Conservation (phyloP, 2,797 vertebrate species). For the Leuciscus waleckii region DNA sequence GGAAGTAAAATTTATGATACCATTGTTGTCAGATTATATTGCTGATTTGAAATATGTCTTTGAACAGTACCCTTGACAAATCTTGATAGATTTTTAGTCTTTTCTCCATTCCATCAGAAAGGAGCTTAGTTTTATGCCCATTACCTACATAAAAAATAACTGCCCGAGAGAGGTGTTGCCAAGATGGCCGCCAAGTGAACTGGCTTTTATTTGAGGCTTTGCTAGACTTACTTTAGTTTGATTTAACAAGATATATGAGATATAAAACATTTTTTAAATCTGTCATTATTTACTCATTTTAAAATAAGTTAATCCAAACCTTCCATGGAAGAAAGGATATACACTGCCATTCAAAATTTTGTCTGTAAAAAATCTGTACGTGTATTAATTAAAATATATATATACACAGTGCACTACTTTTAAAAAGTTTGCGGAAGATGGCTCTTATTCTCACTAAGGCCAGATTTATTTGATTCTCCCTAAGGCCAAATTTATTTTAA, state of each 20-base stretch:
- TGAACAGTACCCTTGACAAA: neutral
- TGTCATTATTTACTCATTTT: neutral
- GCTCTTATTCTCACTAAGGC: neutral
- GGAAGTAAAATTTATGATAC: slow-evolving; percentile 10
- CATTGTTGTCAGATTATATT: slow-evolving; percentile 17
- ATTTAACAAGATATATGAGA: neutral
- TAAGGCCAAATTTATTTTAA: neutral
- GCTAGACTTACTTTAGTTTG: neutral
- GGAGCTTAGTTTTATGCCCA: neutral
- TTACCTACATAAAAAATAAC: neutral
- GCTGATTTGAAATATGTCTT: slow-evolving; percentile 8
- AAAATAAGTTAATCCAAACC: neutral
- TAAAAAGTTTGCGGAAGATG: too few relatives aligned
- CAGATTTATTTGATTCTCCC: neutral
- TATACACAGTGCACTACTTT: too few relatives aligned
- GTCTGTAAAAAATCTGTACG: neutral
- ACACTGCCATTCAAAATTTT: neutral
- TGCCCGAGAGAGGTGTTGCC: neutral
- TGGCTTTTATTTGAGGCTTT: neutral
- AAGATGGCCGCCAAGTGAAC: neutral
- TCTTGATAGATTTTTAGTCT: neutral
- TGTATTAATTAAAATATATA: too few relatives aligned
- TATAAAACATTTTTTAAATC: neutral
- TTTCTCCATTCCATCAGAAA: neutral
- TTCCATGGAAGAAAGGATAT: neutral